Evolutionary conservation across 2,888 invertebrate species (phyloP).

Genomic region (Heliconius hortense): DNA sequence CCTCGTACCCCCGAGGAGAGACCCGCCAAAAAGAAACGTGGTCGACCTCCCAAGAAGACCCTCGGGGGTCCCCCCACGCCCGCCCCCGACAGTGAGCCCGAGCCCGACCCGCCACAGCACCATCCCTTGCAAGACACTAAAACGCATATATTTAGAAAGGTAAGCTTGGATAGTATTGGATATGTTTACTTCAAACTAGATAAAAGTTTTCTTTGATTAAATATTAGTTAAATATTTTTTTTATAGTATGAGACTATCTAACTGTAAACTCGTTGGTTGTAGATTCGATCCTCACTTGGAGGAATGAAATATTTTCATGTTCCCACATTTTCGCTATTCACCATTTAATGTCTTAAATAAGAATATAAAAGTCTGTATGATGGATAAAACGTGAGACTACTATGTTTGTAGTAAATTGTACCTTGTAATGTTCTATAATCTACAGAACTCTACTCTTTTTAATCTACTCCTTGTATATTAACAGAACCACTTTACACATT

Average conservation of each 20-base stretch:
- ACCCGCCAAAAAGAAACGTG: conserved; percentile 70
- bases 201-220: not conserved
- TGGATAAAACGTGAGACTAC: not conserved
- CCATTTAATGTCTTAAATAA: too few species aligned
- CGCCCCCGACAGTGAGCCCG: conserved; percentile 48
- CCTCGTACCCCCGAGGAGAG: conserved; percentile 61
- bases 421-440: too few species aligned
- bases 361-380: not conserved
- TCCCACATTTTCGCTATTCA: not conserved
- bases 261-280: not conserved
- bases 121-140: conserved; percentile 64
- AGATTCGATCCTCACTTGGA: not conserved
- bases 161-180: conserved; percentile 42
- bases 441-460: too few species aligned
- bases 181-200: not conserved
- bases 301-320: not conserved
- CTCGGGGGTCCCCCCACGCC: conserved; percentile 50
- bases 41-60: conserved; percentile 66
- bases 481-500: not conserved
- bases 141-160: conserved; percentile 73
- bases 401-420: not conserved
- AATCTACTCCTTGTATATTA: not conserved
- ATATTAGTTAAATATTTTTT: not conserved
- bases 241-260: not conserved
- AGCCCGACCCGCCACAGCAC: conserved; percentile 50